Conservation (phyloP, 2,888 invertebrate genomes). For the Plagiodera versicolora region DNA sequence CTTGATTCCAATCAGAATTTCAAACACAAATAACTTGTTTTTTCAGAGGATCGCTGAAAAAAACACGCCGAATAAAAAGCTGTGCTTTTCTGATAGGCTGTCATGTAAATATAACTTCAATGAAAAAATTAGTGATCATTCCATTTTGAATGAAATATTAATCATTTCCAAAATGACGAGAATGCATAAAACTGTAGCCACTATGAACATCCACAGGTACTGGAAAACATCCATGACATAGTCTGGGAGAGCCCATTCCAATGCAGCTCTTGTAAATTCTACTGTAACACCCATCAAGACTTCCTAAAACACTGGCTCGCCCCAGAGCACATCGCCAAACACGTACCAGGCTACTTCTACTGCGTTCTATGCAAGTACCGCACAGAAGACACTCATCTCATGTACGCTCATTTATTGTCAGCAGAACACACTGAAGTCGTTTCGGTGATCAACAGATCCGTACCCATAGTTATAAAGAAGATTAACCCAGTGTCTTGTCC, state of each 20-base stretch:
- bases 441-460: conserved; percentile 75
- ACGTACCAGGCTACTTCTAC: conserved; percentile 65
- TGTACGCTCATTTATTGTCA: conserved; percentile 70
- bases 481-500: conserved; percentile 66
- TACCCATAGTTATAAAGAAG: conserved; percentile 76
- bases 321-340: conserved; percentile 59
- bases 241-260: conserved; percentile 83
- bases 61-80: too few species aligned
- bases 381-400: conserved; percentile 63
- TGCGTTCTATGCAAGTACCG: conserved; percentile 76
- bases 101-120: too few species aligned
- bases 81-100: too few species aligned
- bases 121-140: too few species aligned
- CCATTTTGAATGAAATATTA: too few species aligned
- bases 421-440: conserved; percentile 72
- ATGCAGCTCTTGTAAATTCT: conserved; percentile 82
- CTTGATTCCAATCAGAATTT: too few species aligned
- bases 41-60: too few species aligned
- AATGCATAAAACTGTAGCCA: too few species aligned
- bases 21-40: too few species aligned
- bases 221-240: conserved; percentile 76
- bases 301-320: conserved; percentile 78
- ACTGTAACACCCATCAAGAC: conserved; percentile 73
- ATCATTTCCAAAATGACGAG: too few species aligned
- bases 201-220: conserved; percentile 30